These are phyloP conservation scores for Ctena decussata DNA, from an alignment of 2,888 invertebrate genomes.

Conservation along the genomic window DNA sequence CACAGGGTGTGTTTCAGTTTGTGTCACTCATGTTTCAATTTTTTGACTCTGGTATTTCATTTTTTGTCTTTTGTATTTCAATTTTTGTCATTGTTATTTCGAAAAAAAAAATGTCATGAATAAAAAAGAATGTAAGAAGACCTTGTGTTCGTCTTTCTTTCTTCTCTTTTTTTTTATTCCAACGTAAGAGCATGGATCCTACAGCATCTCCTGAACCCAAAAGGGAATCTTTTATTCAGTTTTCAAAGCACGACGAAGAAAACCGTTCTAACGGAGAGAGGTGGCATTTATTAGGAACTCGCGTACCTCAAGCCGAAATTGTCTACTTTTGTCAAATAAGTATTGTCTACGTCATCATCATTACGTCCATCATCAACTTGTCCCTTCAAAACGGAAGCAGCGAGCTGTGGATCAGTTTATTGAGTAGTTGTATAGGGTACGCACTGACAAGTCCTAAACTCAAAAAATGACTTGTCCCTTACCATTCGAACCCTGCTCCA, in stretches of 20 bases:
- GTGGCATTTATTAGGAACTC: conserved; percentile 41
- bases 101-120: not conserved
- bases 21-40: not conserved
- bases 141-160: not conserved
- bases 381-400: conserved; percentile 40
- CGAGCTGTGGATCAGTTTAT: conserved; percentile 40
- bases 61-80: not conserved
- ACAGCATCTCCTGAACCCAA: not conserved
- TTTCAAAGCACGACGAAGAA: not conserved
- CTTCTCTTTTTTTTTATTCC: too few relatives aligned
- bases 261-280: not conserved
- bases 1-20: not conserved
- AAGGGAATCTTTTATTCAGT: not conserved
- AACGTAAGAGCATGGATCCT: not conserved
- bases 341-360: conserved; percentile 47
- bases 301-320: conserved; percentile 45
- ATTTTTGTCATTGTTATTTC: not conserved
- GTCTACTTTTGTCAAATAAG: conserved; percentile 57
- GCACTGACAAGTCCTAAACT: conserved; percentile 41
- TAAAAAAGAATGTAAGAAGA: not conserved
- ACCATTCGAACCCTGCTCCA: conserved; percentile 56
- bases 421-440: conserved; percentile 45
- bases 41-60: not conserved
- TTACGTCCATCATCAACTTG: conserved; percentile 52
- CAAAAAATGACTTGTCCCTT: conserved; percentile 26